Evolutionary conservation across 2,113 vertebrate species (phyloP).

Genomic region (Melanotaenia duboulayi): DNA sequence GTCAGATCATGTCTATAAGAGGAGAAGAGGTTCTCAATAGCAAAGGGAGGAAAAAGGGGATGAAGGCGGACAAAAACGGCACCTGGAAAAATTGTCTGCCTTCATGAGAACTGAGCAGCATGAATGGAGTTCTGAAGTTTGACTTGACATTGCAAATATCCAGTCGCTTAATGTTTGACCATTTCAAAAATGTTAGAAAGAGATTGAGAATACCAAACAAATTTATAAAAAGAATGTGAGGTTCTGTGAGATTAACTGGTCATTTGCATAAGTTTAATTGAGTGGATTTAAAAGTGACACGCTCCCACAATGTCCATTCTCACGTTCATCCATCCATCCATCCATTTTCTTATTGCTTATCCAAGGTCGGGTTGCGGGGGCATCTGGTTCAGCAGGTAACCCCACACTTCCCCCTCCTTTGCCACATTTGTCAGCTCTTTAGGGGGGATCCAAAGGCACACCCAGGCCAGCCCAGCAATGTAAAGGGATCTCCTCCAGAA

Average conservation of each 20-base stretch:
- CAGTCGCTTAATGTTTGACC: constrained; percentile 18
- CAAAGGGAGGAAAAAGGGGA: constrained; percentile 63
- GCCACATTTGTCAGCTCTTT: too few relatives aligned
- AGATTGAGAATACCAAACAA: constrained; percentile 9
- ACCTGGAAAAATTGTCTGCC: constrained; percentile 85
- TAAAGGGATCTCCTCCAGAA: too few relatives aligned
- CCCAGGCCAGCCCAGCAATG: too few relatives aligned
- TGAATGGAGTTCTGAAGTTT: constrained; percentile 83
- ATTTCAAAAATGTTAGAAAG: constrained; percentile 7
- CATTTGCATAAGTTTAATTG: constrained; percentile 19
- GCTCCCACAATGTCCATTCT: constrained; percentile 5
- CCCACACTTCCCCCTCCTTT: too few relatives aligned
- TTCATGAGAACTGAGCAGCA: constrained; percentile 79
- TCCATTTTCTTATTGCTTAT: neutral
- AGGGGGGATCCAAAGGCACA: too few relatives aligned
- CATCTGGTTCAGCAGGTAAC: too few relatives aligned
- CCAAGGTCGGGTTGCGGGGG: too few relatives aligned
- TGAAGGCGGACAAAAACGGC: constrained; percentile 49
- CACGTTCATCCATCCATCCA: too few relatives aligned
- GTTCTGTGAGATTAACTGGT: constrained; percentile 22
- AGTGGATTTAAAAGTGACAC: neutral
- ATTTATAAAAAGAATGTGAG: constrained; percentile 19
- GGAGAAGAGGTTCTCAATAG: constrained; percentile 95
- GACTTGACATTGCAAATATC: constrained; percentile 67
- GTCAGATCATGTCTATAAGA: constrained; percentile 97